Conservation (phyloP, 2,888 invertebrate genomes). For the Drosophila flavopinicola region DNA sequence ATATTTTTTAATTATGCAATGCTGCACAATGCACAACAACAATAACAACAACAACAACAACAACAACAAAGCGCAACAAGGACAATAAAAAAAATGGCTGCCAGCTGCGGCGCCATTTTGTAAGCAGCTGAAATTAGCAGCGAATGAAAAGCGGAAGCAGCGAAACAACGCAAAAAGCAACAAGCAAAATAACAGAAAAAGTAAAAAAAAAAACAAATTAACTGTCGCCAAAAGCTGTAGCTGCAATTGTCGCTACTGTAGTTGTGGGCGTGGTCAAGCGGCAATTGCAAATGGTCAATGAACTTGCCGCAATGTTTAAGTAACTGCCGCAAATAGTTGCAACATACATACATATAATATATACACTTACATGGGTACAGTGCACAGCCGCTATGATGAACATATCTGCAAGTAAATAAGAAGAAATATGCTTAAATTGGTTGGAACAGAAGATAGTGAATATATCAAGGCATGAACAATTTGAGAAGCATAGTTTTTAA, state of each 20-base stretch:
- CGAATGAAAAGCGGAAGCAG: slow-evolving; percentile 28
- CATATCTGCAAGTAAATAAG: not conserved
- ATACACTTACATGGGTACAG: not conserved
- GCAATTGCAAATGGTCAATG: slow-evolving; percentile 50
- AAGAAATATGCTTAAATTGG: no score
- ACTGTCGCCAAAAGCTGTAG: slow-evolving; percentile 57
- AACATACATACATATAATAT: not conserved
- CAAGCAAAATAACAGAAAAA: slow-evolving; percentile 10
- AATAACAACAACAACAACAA: slow-evolving; percentile 7
- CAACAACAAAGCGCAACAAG: slow-evolving; percentile 10
- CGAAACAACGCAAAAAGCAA: slow-evolving; percentile 25
- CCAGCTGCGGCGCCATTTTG: slow-evolving; percentile 74
- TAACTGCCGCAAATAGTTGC: slow-evolving; percentile 24
- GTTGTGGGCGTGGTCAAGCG: slow-evolving; percentile 53
- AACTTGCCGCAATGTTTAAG: slow-evolving; percentile 48
- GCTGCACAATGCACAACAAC: slow-evolving; percentile 33
- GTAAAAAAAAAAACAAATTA: slow-evolving; percentile 20
- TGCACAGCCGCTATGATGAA: not conserved
- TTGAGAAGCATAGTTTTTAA: no score
- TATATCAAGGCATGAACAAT: no score
- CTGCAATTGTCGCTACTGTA: slow-evolving; percentile 15
- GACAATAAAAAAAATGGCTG: slow-evolving; percentile 54
- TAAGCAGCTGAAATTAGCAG: slow-evolving; percentile 69
- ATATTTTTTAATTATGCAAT: slow-evolving; percentile 73
- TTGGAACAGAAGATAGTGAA: no score